Evolutionary conservation across 2,113 vertebrate species (phyloP).

Genomic region (Lampris incognitus): DNA sequence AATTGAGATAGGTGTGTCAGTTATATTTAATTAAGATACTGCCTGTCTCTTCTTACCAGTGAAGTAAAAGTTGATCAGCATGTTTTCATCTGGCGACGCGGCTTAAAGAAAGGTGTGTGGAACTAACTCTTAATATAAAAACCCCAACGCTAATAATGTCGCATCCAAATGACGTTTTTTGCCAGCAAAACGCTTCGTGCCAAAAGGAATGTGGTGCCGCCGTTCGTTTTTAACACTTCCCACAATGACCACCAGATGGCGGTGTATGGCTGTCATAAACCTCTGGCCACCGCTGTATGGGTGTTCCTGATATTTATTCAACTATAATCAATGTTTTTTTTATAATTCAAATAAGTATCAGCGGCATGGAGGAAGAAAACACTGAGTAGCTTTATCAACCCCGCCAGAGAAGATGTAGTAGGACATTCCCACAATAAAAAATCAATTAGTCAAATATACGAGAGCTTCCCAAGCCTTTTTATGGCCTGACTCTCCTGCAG

Average conservation of each 20-base stretch:
- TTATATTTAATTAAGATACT: no score
- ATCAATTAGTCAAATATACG: not conserved
- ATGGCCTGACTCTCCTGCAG: no score
- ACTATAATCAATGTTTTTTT: not conserved
- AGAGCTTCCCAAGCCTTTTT: no score
- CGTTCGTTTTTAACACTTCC: not conserved
- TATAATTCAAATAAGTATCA: conserved; percentile 20
- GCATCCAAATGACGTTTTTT: no score
- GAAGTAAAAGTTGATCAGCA: no score
- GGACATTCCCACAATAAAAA: not conserved
- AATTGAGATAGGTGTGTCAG: no score
- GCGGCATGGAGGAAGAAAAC: not conserved
- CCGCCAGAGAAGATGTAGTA: not conserved
- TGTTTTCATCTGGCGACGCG: no score
- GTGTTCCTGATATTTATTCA: no score
- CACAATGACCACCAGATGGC: conserved; percentile 38
- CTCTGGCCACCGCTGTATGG: not conserved
- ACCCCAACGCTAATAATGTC: no score
- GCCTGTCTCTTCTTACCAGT: no score
- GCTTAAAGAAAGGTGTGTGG: not conserved
- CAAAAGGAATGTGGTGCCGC: not conserved
- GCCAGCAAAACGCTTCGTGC: no score
- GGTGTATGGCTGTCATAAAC: conserved; percentile 3
- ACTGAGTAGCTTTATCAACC: not conserved
- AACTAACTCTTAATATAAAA: not conserved